Base-by-base conservation (phyloP, 2,888 invertebrate genomes). In the Melinaea marsaeus region DNA sequence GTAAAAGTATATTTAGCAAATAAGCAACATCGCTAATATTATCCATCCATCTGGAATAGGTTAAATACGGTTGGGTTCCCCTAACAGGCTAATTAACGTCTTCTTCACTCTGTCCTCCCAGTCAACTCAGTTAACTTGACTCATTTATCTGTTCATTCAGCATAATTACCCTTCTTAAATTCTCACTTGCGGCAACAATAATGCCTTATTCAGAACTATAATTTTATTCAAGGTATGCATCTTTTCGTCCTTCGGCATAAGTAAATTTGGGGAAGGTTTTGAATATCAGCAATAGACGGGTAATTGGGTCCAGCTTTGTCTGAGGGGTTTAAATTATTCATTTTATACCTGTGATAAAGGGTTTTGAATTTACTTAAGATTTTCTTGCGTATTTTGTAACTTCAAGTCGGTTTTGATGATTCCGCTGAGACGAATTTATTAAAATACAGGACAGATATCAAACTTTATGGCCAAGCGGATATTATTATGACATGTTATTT, bases 281-380 rank as follows among this genome's bases (percentile, higher is more conserved):
- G 51, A 22, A 22, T 13, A 51, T 51, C 51, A 51, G 51, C 51
- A 13, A 51, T 13, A 51, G 13, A 13, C 22, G 32, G 5, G 7
- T 51, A 13, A 13, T 51, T 48, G 48, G 22, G 13, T 22, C 13
- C 9, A 32, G 51, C 32, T 22, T 22, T 51, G 7, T 51, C 51
- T 51, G 22, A 51, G 13, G 7, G 32, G 51, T 51, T 51, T 13
- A 51, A 51, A 51, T 51, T 51, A 51, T 51, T 51, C 32, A 51
- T 51, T 51, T 13, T 13, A 51, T 51, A 51, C 51, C 51, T 51
- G 13, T 51, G 22, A 51, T 32, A 51, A 32, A 51, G 32, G 42
- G 22, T 3, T 51, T 51, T 51, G 51, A 22, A 22, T 51, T 51
- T 51, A 32, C 13, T 22, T 51, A 51, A 51, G 13, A 5, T 51